These are phyloP conservation scores for Rhabdornis inornatus DNA, from an alignment of 2,113 vertebrate genomes.

Conservation along the genomic window DNA sequence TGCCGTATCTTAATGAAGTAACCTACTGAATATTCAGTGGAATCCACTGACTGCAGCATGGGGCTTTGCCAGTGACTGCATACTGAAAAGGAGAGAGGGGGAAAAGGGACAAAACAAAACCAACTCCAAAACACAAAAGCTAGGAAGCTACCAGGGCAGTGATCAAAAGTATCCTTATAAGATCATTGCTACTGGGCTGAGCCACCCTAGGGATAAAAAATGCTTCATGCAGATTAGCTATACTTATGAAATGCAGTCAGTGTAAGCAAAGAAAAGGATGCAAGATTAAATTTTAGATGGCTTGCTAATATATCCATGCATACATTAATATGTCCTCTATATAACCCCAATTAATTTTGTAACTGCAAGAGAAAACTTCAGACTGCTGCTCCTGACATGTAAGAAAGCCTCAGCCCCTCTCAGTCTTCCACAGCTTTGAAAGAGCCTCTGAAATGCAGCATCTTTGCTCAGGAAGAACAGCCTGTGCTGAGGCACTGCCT, in stretches of 20 bases:
- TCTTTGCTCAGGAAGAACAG: neutral
- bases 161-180: slow-evolving; percentile 7
- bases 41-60: neutral
- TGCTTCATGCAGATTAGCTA: neutral
- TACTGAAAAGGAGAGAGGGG: neutral
- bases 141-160: neutral
- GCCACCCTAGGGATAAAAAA: neutral
- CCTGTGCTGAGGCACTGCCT: neutral
- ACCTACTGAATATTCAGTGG: slow-evolving; percentile 41
- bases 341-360: slow-evolving; percentile 50
- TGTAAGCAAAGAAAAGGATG: neutral
- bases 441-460: neutral
- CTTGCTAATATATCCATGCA: slow-evolving; percentile 10
- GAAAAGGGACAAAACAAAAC: neutral
- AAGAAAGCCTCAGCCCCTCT: neutral
- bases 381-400: neutral
- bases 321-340: slow-evolving; percentile 32
- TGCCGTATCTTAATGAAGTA: slow-evolving; percentile 27
- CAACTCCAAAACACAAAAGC: neutral
- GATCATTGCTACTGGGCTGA: neutral
- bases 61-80: neutral
- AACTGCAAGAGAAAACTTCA: slow-evolving; percentile 2
- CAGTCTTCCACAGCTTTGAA: neutral
- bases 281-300: slow-evolving; percentile 30
- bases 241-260: neutral